phyloP scores from a whole-genome alignment of 2,797 vertebrate genomes.

The Pseudomugil gertrudae region DNA sequence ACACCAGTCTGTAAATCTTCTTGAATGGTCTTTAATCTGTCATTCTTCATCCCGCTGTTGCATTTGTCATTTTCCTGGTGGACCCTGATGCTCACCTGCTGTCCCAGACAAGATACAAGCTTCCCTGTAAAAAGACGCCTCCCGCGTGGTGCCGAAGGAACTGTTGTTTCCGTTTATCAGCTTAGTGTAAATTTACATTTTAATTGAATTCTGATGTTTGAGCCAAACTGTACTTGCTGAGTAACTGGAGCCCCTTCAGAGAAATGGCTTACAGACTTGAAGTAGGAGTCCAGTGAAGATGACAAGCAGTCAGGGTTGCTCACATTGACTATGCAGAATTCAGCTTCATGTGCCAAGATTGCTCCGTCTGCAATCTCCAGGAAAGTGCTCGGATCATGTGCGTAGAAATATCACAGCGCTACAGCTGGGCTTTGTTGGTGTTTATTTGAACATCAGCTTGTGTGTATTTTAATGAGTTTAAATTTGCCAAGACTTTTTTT shows the following conservation, averaged over 20 bases:
- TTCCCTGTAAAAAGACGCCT: slow-evolving; percentile 47
- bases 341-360: slow-evolving; percentile 59
- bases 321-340: slow-evolving; percentile 61
- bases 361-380: slow-evolving; percentile 36
- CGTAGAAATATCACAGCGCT: slow-evolving; percentile 36
- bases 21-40: slow-evolving; percentile 31
- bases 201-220: slow-evolving; percentile 78
- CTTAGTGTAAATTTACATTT: slow-evolving; percentile 78
- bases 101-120: slow-evolving; percentile 35
- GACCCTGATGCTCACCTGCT: slow-evolving; percentile 46
- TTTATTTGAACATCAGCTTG: slow-evolving; percentile 41
- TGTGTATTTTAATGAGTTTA: slow-evolving; percentile 56
- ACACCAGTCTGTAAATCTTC: slow-evolving; percentile 39
- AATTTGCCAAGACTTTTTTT: slow-evolving; percentile 29
- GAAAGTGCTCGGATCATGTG: slow-evolving; percentile 32
- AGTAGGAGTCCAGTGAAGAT: slow-evolving; percentile 65
- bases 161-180: slow-evolving; percentile 72
- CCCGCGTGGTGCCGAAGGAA: slow-evolving; percentile 53
- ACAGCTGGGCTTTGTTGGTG: slow-evolving; percentile 37
- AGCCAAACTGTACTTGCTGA: slow-evolving; percentile 64
- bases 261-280: slow-evolving; percentile 54
- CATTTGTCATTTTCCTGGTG: slow-evolving; percentile 32
- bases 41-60: slow-evolving; percentile 46
- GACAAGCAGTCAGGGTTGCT: slow-evolving; percentile 72
- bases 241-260: slow-evolving; percentile 62